Base-by-base conservation (phyloP, 1,140 invertebrate genomes). In the Psix sp. region DNA sequence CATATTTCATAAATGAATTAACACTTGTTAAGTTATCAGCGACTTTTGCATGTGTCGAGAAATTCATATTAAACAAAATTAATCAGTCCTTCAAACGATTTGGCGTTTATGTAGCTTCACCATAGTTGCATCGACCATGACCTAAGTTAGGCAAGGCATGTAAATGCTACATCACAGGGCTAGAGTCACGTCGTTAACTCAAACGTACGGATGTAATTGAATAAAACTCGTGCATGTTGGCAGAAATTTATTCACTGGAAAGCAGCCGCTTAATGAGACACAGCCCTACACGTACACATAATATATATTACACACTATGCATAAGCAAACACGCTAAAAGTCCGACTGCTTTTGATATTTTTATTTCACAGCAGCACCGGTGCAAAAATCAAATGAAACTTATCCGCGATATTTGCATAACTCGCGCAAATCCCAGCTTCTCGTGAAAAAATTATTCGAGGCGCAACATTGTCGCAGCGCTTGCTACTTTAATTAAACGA, bases 161-260 rank as follows among this genome's bases (percentile, higher is more conserved):
- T 76, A 72, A 76, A 76, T 76, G 67, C 63, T 67, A 76, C 57
- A 76, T 76, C 63, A 76, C 62, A 76, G 63, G 63, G 74, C 72
- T 76, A 63, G 51, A 76, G 62, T 76, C 63, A 76, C 67, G 52
- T 76, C 67, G 74, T 76, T 76, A 76, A 72, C 63, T 76, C 67
- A 76, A 76, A 76, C 67, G 67, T 72, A 76, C 63, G 59, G 56
- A 68, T 72, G 33, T 76, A 76, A 76, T 76, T 76, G 67, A 72
- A 76, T 76, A 76, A 76, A 76, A 76, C 67, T 76, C 57, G 67
- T 40, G 67, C 57, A 72, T 65, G 67, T 59, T 52, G 49, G 57
- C 67, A 63, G 62, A 71, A 76, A 76, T 57, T 76, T 72, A 66
- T 76, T 72, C 74, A 63, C 67, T 65, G 67, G 67, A 65, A 76